These are phyloP conservation scores for Phyllostomus hastatus DNA, from an alignment of 2,113 vertebrate genomes.

Conservation along the genomic window DNA sequence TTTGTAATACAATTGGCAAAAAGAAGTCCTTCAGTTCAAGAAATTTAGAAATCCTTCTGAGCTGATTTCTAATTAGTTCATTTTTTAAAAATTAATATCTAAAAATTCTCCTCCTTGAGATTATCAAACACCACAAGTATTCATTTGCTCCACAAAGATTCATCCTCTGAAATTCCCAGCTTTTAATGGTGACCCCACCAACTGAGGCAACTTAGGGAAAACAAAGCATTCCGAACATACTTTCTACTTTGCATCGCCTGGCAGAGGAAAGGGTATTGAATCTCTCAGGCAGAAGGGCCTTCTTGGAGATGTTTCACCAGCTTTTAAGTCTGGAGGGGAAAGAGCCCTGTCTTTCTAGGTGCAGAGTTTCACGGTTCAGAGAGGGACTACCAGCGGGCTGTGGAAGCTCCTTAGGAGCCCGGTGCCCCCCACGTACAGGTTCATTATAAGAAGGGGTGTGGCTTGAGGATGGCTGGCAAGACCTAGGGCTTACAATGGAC, in stretches of 20 bases:
- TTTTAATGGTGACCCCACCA: slow-evolving; percentile 52
- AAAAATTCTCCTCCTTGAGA: slow-evolving; percentile 29
- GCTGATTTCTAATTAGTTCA: slow-evolving; percentile 46
- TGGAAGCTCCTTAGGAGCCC: not conserved
- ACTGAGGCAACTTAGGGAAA: slow-evolving; percentile 28
- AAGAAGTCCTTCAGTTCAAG: not conserved
- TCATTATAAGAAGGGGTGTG: not conserved
- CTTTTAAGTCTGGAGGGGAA: not conserved
- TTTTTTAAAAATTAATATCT: not conserved
- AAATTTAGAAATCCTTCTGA: slow-evolving; percentile 12
- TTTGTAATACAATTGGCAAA: not conserved
- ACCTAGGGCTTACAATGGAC: not conserved
- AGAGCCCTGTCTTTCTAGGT: not conserved
- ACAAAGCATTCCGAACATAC: slow-evolving; percentile 19
- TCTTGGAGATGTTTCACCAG: not conserved
- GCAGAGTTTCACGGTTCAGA: not conserved
- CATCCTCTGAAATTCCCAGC: not conserved
- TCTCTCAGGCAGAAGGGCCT: not conserved
- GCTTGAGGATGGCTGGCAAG: not conserved
- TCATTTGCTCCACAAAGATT: slow-evolving; percentile 49
- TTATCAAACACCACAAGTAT: slow-evolving; percentile 40
- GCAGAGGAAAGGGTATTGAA: not conserved
- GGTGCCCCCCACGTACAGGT: not conserved
- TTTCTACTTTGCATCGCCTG: not conserved
- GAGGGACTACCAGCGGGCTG: not conserved